Evolutionary conservation across 2,113 vertebrate genomes (phyloP), one percentile per base, ranked within the genome.

Genomic region (Craseonycteris thonglongyai): DNA sequence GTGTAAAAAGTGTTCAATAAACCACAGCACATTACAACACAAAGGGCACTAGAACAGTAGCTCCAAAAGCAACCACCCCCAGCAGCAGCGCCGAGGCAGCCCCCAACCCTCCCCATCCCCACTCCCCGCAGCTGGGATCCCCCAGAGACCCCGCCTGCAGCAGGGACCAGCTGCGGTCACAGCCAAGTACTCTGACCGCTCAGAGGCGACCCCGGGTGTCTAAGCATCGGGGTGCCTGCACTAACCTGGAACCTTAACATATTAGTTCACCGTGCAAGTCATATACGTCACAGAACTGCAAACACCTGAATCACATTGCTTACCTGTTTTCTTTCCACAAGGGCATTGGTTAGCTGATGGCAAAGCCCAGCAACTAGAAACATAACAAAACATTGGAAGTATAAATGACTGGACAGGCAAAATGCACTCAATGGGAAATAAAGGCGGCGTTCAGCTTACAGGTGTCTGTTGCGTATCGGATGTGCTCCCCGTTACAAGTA

Each of bases 301-400:
- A 90, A 59, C 72, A 92, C 16, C 61, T 74, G n/a, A 66, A 85
- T 88, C 87, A 59, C 63, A 38, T 90, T 78, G 85, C 97, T 99
- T 98, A 99, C 99, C 99, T 99, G 99, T 98, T 99, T 99, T 98
- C 99, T 99, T 96, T 99, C 99, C 98, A 99, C 99, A 89, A 99
- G 99, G 97, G 99, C 99, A 95, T 99, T 99, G 98, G 99, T 99
- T 98, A 99, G 98, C 98, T 99, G 99, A 98, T 99, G 99, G 98
- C 99, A 99, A 94, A 99, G 99, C 97, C 99, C 99, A 98, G 99
- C 99, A 98, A 99, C 99, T 99, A 98, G 68, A 97, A 45, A 90
- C 0, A 96, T 87, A 96, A 95, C 93, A 95, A 78, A 97, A 93
- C 82, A 85, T 88, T 94, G 86, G 96, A 76, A 49, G 89, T 87